These are phyloP conservation scores for Cichlasoma orientale DNA, from an alignment of 2,797 vertebrate genomes.

Conservation along the genomic window DNA sequence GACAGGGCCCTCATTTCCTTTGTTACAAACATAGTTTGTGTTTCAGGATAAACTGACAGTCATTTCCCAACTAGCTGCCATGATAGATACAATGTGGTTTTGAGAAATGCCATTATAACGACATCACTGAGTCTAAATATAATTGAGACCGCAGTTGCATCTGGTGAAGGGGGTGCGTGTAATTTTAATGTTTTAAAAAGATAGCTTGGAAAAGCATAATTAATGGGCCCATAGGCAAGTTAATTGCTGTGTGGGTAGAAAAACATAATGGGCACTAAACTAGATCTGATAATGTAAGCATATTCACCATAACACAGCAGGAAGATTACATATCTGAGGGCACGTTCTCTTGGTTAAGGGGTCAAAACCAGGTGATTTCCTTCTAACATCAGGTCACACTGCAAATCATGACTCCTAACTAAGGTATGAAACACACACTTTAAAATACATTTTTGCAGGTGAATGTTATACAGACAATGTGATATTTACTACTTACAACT, in stretches of 20 bases:
- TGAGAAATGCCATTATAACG: conserved; percentile 15
- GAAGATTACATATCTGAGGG: background rate
- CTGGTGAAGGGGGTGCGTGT: background rate
- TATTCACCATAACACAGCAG: background rate
- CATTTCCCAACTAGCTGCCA: conserved; percentile 7
- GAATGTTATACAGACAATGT: background rate
- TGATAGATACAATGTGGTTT: background rate
- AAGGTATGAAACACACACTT: background rate
- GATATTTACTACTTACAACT: background rate
- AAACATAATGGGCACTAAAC: conserved; percentile 13
- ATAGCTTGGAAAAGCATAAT: conserved; percentile 19
- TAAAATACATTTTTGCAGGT: background rate
- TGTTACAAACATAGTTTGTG: background rate
- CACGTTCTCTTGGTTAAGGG: background rate
- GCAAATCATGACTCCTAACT: background rate
- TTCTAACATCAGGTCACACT: background rate
- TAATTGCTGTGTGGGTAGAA: conserved; percentile 18
- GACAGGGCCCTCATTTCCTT: conserved; percentile 10
- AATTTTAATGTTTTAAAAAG: conserved; percentile 21
- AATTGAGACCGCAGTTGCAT: conserved; percentile 39
- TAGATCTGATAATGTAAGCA: conserved; percentile 21
- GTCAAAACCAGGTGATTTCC: background rate
- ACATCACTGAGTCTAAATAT: conserved; percentile 38
- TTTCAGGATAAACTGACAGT: background rate
- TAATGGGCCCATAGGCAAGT: conserved; percentile 20